Percentiles rank a stretch among this genome's conserved stretches.
Evolutionary conservation across 1,140 invertebrate genomes (phyloP).

Genomic region (Drosophila dunni): DNA sequence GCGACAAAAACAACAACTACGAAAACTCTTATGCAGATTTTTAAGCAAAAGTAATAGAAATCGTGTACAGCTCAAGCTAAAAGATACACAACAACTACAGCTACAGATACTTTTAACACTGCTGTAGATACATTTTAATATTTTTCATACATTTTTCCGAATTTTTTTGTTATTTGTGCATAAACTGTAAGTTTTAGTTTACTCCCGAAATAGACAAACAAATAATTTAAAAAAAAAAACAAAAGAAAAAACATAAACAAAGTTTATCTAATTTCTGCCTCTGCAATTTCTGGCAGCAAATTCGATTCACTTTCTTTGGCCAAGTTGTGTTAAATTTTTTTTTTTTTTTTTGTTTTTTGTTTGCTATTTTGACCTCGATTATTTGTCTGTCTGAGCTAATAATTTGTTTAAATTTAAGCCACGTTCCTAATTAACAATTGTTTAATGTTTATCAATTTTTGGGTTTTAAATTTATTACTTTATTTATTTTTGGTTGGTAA

Average conservation of each 20-base stretch:
- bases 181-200: slow-evolving; percentile 50
- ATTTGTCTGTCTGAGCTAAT: slow-evolving; percentile 29
- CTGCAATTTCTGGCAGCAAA: neutral
- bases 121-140: slow-evolving; percentile 22
- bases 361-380: slow-evolving; percentile 28
- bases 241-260: slow-evolving; percentile 4
- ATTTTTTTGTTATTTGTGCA: slow-evolving; percentile 75
- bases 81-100: neutral
- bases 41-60: slow-evolving; percentile 73
- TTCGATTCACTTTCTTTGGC: slow-evolving; percentile 27
- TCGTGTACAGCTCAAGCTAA: slow-evolving; percentile 36
- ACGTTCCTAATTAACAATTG: slow-evolving; percentile 68
- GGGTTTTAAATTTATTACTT: slow-evolving; percentile 24
- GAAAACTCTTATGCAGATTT: slow-evolving; percentile 76
- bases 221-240: slow-evolving; percentile 12
- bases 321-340: neutral
- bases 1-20: slow-evolving; percentile 14
- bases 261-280: slow-evolving; percentile 1
- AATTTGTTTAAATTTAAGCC: slow-evolving; percentile 44
- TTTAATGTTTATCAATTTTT: slow-evolving; percentile 24
- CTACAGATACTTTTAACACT: slow-evolving; percentile 7
- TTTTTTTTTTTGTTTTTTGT: slow-evolving; percentile 19
- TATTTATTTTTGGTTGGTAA: slow-evolving; percentile 43
- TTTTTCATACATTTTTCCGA: neutral
- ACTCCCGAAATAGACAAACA: slow-evolving; percentile 2